Base-by-base conservation (phyloP, 2,888 invertebrate species). In the Lasioglossum zephyrum region DNA sequence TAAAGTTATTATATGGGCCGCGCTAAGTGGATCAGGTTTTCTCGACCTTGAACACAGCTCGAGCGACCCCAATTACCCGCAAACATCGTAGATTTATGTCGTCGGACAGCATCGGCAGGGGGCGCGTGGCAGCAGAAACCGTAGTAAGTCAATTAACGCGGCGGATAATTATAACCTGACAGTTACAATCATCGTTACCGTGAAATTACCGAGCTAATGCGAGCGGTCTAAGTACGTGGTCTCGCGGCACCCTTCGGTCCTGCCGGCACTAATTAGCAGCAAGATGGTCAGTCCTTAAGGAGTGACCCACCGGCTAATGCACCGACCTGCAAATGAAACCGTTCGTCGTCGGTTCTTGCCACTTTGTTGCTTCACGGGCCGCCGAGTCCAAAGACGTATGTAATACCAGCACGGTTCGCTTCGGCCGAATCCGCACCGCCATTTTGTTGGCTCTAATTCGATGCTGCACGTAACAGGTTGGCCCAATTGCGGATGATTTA, bases 151-250 rank as follows among this genome's bases (percentile, higher is more conserved):
- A 82, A 86, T 87, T 86, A 79, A 77, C 63, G 26, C 66, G 63
- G 36, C 75, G 73, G 86, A 86, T 86, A 82, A 87, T 90, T 85
- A 89, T 85, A 85, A 89, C 83, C 79, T 81, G 79, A 76, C 86
- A 69, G 82, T 82, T 88, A 84, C 86, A 87, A 90, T 88, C 79
- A 88, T 79, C 87, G 82, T 88, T 87, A 83, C 80, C 82, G 83
- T 86, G 91, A 87, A 90, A 90, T 91, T 90, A 79, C 83, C 79
- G 60, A 81, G 76, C 81, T 89, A 88, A 87, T 83, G 84, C 79
- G 86, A 81, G 81, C 80, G 85, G 86, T 84, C 88, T 88, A 39
- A 39, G 39, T 39, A 85, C 85, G 86, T 63, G 66, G 75, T 70
- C 49, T 72, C 77, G 80, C 79, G 77, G 75, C 70, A 82, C 31